Base-by-base conservation (phyloP, 1,140 invertebrate genomes). In the Wasmannia auropunctata region DNA sequence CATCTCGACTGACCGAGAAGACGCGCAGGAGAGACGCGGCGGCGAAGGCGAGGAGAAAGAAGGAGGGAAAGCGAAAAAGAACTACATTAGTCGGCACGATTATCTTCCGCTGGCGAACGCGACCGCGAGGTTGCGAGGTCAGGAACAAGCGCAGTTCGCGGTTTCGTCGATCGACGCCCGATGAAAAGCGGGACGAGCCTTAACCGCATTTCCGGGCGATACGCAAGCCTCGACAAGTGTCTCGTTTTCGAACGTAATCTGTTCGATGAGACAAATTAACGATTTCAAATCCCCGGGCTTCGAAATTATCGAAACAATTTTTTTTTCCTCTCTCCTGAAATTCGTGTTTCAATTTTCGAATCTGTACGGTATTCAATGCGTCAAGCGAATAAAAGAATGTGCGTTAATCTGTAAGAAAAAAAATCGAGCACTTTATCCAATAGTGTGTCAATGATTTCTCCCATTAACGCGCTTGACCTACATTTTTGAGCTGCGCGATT, bases 51-150 rank as follows among this genome's bases (percentile, higher is more conserved):
- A 75, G 60, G 43, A 14, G 16, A 81, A 31, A 54, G 14, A 67
- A 60, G 62, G 22, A 76, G 28, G 34, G 16, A 7, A 14, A 74
- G 69, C 40, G 46, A 84, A 69, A 85, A 11, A 40, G 72, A 77
- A 40, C 56, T 86, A 72, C 34, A 54, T 49, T 67, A 14, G 25
- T 46, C 56, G 10, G n/a, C 34, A 19, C 37, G 84, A 90, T 91
- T 90, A 91, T 91, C 88, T 77, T 76, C 43, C n/a, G 16, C 46
- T 75, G 67, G 43, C 62, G 25, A 80, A 77, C 37, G 49, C 16
- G 86, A 90, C n/a, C n/a, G 49, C 72, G 88, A 91, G 89, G 69
- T 90, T 90, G 79, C 51, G 83, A 87, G 88, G 89, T 91, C 87
- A 91, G 62, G 8, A 67, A 63, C 51, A 40, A 83, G 14, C 34